Base-by-base conservation (phyloP, 2,113 vertebrate genomes). In the Axis porcinus region DNA sequence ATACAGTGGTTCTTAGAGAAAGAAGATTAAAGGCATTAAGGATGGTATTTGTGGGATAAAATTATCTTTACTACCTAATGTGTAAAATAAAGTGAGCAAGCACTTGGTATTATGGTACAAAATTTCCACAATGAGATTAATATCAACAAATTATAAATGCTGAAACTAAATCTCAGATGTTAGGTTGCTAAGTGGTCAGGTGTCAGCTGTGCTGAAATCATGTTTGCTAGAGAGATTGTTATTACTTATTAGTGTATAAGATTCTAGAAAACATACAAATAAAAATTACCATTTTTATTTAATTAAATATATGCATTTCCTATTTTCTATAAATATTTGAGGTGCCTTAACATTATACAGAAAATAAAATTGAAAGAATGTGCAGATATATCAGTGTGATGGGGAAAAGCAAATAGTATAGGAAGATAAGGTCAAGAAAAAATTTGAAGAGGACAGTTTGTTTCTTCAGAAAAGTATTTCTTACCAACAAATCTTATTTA, bases 131-230 rank as follows among this genome's bases (percentile, higher is more conserved):
- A 28, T 95, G 62, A 86, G 14, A 16, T 83, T 92, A 62, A 64
- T 79, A 58, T 91, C n/a, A 67, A 21, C 40, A 89, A 90, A 88
- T 91, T 96, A 60, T 43, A 88, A 94, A 93, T 90, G 11, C 36
- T 40, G 11, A 84, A 70, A 23, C 55, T 78, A 74, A 85, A 47
- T 76, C n/a, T 90, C 40, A 81, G 6, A 57, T 83, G 9, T 89
- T 93, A 78, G 47, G 25, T 86, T 86, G 45, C 10, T 94, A 64
- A 97, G 23, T 95, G 5, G 16, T 43, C 83, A 86, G 64, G 58
- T 88, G 19, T 86, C 47, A 95, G 28, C 4, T 50, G 30, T 91
- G 12, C 23, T 78, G 23, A 97, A 70, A 84, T 43, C 11, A 11
- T 57, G 7, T 21, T 78, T 95, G 10, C 52, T 76, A 33, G 7